Base-by-base conservation (phyloP, 2,888 invertebrate genomes). In the Syrista parreyssii region DNA sequence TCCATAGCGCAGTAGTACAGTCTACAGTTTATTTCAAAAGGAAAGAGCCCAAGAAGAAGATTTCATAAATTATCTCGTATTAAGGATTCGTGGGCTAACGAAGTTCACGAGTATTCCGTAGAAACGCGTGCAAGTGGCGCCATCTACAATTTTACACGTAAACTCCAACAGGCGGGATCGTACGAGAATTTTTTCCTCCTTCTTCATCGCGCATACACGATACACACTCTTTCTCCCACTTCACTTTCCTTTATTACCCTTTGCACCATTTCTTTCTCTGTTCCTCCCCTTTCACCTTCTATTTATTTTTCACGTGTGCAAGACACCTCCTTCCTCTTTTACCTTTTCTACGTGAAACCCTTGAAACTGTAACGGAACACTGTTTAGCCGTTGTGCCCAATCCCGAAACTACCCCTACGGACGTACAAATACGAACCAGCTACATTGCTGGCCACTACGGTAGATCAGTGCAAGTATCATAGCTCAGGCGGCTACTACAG, bases 401-500 rank as follows among this genome's bases (percentile, higher is more conserved):
- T 55, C 55, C 55, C 55, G 55, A 23, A 55, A 9, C 23, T 23
- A 3, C 55, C 23, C 55, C 55, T 55, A 55, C 55, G 55, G 3
- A 9, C 55, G 55, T 55, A 55, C 23, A 55, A 55, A 55, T 55
- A 55, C 55, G 9, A 55, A 23, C 55, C 23, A 23, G 55, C 55
- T 55, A 55, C 23, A 55, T 9, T 55, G 55, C 55, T 23, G 75
- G 71, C 75, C 74, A 83, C 80, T 83, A 81, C 83, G 80, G 86
- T 88, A 87, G 83, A 89, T 88, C 87, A 88, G 88, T 79, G 80
- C 83, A 82, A 86, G 88, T 86, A 88, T 88, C 89, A 88, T 89
- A 89, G 88, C 87, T 89, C 89, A 77, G 77, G 81, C 75, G 78
- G 80, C 80, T 79, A 80, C 80, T 79, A 78, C 81, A 71, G 78